Conservation (phyloP, 1,140 invertebrate species). For the Lepidurus couesii region DNA sequence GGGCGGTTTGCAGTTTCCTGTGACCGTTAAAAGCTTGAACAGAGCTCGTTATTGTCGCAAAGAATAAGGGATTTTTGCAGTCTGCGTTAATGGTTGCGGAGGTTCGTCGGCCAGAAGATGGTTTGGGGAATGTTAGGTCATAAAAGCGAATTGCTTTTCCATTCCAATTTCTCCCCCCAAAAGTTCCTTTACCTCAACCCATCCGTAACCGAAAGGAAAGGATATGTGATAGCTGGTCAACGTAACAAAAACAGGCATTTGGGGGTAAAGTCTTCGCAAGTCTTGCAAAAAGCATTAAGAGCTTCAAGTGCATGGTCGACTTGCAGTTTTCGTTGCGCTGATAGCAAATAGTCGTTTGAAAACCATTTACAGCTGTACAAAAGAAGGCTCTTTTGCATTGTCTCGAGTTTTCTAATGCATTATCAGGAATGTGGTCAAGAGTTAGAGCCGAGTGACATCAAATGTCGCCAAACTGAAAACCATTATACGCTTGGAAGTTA, state of each 20-base stretch:
- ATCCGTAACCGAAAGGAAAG: not conserved
- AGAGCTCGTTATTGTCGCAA: conserved; percentile 17
- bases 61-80: not conserved
- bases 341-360: too few species aligned
- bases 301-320: not conserved
- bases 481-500: not conserved
- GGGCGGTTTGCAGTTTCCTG: not conserved
- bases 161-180: not conserved
- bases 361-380: too few species aligned
- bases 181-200: conserved; percentile 7
- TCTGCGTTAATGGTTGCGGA: not conserved
- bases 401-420: too few species aligned
- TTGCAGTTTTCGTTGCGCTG: too few species aligned
- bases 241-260: not conserved
- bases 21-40: not conserved
- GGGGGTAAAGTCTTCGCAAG: not conserved
- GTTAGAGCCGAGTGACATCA: too few species aligned
- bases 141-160: conserved; percentile 10
- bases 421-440: too few species aligned
- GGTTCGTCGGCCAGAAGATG: conserved; percentile 17
- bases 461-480: not conserved
- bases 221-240: conserved; percentile 21
- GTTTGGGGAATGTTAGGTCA: conserved; percentile 5
- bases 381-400: too few species aligned
- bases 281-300: not conserved